Evolutionary conservation across 2,113 vertebrate species (phyloP).

Genomic region (Chionodraco myersi): DNA sequence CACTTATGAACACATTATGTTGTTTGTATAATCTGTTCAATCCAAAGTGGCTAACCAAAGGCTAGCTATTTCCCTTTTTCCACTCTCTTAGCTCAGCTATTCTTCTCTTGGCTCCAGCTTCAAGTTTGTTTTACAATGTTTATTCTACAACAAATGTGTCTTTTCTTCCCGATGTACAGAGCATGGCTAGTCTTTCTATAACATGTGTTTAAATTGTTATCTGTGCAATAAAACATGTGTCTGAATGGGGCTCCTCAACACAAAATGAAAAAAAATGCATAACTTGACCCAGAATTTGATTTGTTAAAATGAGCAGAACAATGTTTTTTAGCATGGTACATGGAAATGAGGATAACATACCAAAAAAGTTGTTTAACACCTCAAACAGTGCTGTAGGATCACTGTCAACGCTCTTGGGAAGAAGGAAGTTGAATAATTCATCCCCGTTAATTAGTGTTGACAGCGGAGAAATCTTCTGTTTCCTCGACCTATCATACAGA

Average conservation of each 20-base stretch:
- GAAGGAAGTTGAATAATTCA: constrained; percentile 23
- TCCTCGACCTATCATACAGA: constrained; percentile 57
- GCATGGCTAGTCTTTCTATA: background rate
- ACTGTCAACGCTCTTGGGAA: constrained; percentile 2
- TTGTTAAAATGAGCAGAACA: background rate
- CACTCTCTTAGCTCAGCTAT: no score
- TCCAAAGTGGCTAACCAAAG: no score
- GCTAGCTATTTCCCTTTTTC: no score
- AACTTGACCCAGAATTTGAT: background rate
- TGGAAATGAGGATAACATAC: constrained; percentile 53
- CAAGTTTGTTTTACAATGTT: background rate
- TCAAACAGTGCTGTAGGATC: constrained; percentile 43
- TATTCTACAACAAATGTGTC: background rate
- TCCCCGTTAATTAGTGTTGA: constrained; percentile 7
- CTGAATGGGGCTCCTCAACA: background rate
- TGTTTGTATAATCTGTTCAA: no score
- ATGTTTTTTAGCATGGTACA: background rate
- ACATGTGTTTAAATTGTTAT: background rate
- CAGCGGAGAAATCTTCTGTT: background rate
- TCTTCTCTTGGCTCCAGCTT: no score
- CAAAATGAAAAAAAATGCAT: background rate
- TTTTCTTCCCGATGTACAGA: background rate
- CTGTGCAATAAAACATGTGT: background rate
- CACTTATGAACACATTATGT: no score
- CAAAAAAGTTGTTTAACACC: constrained; percentile 60